These are phyloP conservation scores for Pipistrellus kuhlii DNA, from an alignment of 2,797 vertebrate species.

Conservation along the genomic window DNA sequence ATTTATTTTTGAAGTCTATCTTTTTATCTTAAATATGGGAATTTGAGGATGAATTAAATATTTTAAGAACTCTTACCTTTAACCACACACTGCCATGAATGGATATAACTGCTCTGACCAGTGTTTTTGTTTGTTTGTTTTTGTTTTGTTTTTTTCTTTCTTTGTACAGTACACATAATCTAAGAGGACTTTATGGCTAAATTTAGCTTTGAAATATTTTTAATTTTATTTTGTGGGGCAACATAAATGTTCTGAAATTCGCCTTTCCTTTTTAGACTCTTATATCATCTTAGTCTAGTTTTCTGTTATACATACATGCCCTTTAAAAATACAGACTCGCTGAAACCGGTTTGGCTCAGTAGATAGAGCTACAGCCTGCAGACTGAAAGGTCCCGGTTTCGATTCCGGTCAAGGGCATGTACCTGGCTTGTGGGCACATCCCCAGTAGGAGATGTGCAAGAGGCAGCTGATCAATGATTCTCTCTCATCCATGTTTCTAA, in stretches of 20 bases:
- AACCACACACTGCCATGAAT: background rate
- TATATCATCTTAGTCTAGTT: background rate
- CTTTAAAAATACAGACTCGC: background rate
- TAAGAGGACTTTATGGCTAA: background rate
- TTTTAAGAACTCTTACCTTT: background rate
- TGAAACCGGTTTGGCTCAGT: too few species aligned
- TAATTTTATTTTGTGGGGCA: background rate
- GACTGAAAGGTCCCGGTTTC: too few species aligned
- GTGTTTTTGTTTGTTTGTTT: background rate
- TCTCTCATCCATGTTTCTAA: too few species aligned
- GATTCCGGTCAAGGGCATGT: too few species aligned
- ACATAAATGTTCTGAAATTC: background rate
- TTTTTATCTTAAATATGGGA: background rate
- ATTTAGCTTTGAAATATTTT: constrained; percentile 2
- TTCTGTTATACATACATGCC: background rate
- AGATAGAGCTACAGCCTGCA: too few species aligned
- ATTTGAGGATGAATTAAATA: background rate
- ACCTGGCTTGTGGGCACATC: too few species aligned
- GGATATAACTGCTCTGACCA: background rate
- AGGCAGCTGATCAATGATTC: too few species aligned
- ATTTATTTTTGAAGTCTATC: background rate
- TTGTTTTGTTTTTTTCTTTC: background rate
- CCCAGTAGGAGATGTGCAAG: too few species aligned
- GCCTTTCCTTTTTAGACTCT: background rate
- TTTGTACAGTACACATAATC: background rate